These are phyloP conservation scores for Coelopa frigida DNA, from an alignment of 1,140 invertebrate species.

Conservation along the genomic window DNA sequence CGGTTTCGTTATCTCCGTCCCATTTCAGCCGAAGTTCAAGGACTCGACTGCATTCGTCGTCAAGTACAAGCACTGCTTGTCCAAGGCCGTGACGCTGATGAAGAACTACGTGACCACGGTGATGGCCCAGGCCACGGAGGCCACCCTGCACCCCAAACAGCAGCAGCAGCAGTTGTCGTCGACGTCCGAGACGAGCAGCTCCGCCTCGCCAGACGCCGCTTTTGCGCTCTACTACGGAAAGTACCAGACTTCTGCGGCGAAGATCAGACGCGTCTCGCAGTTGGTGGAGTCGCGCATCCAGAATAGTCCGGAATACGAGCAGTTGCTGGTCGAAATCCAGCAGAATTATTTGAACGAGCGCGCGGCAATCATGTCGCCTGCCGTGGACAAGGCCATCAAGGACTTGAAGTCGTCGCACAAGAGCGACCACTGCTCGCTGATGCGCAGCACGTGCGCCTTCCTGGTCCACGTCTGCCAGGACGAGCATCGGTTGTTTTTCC, in stretches of 20 bases:
- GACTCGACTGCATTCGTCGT: slow-evolving; percentile 65
- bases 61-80: slow-evolving; percentile 72
- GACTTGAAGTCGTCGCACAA: slow-evolving; percentile 63
- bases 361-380: slow-evolving; percentile 52
- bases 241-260: slow-evolving; percentile 80
- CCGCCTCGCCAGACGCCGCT: slow-evolving; percentile 58
- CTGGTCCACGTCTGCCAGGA: slow-evolving; percentile 87
- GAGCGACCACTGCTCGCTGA: slow-evolving; percentile 80
- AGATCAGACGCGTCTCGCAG: slow-evolving; percentile 71
- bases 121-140: slow-evolving; percentile 69
- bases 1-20: neutral
- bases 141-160: slow-evolving; percentile 51
- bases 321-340: slow-evolving; percentile 73
- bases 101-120: slow-evolving; percentile 67
- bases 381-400: slow-evolving; percentile 67
- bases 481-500: slow-evolving; percentile 80
- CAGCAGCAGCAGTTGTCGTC: slow-evolving; percentile 5
- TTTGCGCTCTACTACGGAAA: slow-evolving; percentile 90
- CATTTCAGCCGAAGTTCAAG: slow-evolving; percentile 56
- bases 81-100: slow-evolving; percentile 69
- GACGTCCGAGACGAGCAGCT: slow-evolving; percentile 8
- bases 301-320: slow-evolving; percentile 63
- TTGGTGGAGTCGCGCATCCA: slow-evolving; percentile 68
- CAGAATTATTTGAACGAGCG: slow-evolving; percentile 77
- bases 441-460: slow-evolving; percentile 81